Evolutionary conservation across 1,140 invertebrate species (phyloP).

Genomic region (Brevipalpus yothersi): DNA sequence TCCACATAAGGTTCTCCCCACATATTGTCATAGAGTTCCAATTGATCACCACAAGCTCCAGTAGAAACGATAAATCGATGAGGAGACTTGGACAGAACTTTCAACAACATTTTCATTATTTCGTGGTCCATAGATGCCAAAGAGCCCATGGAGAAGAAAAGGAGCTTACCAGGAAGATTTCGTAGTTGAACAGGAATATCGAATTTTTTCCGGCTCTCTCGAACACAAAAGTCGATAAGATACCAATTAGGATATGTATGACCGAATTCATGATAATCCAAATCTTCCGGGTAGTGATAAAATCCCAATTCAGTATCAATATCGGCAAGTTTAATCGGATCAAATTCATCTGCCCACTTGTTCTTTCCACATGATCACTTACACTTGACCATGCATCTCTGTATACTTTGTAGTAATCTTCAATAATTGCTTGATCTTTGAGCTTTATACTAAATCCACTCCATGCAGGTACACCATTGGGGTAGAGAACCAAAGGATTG

Average conservation of each 20-base stretch:
- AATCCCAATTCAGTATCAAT: neutral
- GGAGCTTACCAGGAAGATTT: neutral
- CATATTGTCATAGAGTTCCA: constrained; percentile 1
- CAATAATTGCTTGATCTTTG: neutral
- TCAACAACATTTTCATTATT: constrained; percentile 1
- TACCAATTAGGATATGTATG: neutral
- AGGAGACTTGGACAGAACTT: neutral
- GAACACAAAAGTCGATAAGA: neutral
- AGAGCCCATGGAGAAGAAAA: constrained; percentile 8
- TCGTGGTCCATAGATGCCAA: constrained; percentile 11
- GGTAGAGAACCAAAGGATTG: neutral
- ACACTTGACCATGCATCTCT: neutral
- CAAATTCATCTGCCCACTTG: neutral
- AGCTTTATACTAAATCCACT: neutral
- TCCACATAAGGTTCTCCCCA: constrained; percentile 1
- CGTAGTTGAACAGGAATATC: neutral
- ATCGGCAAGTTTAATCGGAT: neutral
- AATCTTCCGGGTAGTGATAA: neutral
- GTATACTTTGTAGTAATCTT: neutral
- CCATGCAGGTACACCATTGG: neutral
- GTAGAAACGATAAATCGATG: constrained; percentile 5
- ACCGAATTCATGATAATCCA: neutral
- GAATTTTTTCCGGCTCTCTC: neutral
- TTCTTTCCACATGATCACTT: neutral
- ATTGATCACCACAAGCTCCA: neutral